Percentiles rank a stretch among this genome's conserved stretches.
Conservation (phyloP, 2,797 vertebrate genomes). For the Macropus fuliginosus region DNA sequence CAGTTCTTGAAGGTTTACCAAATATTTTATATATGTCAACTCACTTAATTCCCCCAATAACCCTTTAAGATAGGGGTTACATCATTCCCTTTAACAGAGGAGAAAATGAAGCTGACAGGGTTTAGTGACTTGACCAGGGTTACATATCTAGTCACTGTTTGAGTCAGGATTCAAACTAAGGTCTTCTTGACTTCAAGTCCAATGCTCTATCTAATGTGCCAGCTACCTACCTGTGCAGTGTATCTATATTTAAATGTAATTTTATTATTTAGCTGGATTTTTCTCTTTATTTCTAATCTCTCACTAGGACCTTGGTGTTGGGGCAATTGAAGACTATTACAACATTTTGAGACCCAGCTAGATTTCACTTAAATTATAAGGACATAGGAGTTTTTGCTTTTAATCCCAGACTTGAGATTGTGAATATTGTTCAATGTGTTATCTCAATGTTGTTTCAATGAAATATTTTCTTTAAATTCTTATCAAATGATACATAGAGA, state of each 20-base stretch:
- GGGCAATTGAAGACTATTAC: not conserved
- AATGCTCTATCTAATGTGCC: not conserved
- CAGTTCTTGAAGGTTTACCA: not conserved
- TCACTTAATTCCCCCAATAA: not conserved
- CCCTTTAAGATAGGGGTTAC: not conserved
- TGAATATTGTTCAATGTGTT: not conserved
- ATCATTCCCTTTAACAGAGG: not conserved
- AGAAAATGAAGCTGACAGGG: not conserved
- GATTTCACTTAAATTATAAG: not conserved
- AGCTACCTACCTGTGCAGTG: not conserved
- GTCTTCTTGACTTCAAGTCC: not conserved
- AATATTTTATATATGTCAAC: not conserved
- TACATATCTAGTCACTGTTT: not conserved
- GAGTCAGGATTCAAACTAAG: not conserved
- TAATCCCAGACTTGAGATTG: not conserved
- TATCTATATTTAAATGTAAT: not conserved
- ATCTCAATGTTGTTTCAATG: not conserved
- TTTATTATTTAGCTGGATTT: not conserved
- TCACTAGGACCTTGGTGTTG: not conserved
- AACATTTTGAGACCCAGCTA: not conserved
- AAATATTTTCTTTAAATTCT: not conserved
- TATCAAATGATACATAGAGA: not conserved
- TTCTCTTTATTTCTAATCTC: not conserved
- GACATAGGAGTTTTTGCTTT: not conserved
- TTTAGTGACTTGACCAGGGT: not conserved